Evolutionary conservation across 2,797 vertebrate genomes (phyloP).

Genomic region (Pseudomugil tenellus): DNA sequence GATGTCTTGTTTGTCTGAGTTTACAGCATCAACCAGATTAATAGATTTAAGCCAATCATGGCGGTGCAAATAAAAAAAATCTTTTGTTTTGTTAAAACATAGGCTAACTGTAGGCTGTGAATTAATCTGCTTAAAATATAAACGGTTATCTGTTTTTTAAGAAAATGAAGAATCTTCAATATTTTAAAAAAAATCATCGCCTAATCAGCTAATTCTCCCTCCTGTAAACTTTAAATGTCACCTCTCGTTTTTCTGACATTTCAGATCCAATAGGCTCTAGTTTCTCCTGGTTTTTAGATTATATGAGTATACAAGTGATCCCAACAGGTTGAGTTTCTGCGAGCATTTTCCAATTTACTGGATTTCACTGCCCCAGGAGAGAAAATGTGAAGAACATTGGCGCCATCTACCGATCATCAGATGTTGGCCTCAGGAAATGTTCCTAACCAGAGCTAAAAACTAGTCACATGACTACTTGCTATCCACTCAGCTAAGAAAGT

Average conservation of each 20-base stretch:
- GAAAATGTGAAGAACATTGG: conserved; percentile 7
- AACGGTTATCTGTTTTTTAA: background rate
- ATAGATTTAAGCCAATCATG: background rate
- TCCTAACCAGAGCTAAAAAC: too few species aligned
- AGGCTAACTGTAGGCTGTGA: too few species aligned
- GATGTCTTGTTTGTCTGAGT: background rate
- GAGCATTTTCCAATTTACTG: background rate
- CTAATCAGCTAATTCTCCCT: background rate
- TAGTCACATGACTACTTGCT: background rate
- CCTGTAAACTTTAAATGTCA: background rate
- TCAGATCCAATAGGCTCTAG: too few species aligned
- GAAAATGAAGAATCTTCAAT: background rate
- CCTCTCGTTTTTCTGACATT: too few species aligned
- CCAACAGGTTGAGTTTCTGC: background rate
- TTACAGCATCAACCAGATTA: background rate
- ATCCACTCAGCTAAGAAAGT: too few species aligned
- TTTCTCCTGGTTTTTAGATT: too few species aligned
- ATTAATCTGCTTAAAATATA: background rate
- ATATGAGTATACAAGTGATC: background rate
- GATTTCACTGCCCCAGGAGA: background rate
- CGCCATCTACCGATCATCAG: conserved; percentile 27
- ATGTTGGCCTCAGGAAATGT: background rate
- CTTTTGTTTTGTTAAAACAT: too few species aligned
- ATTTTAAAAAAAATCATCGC: background rate
- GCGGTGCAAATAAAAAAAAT: background rate